phyloP scores from a whole-genome alignment of 2,113 vertebrate species.

The Rhea americana region DNA sequence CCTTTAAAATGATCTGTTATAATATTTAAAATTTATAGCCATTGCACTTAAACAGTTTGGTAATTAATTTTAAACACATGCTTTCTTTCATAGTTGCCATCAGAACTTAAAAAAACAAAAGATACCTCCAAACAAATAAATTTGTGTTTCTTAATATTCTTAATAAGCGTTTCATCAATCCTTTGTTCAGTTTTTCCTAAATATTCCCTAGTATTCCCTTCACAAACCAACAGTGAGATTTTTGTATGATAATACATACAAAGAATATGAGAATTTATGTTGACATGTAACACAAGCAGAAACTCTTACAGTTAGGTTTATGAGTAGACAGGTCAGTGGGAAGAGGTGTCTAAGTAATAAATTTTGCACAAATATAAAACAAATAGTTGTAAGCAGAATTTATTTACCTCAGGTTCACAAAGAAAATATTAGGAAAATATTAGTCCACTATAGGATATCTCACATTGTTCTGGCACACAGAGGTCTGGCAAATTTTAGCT shows the following conservation, averaged over 20 bases:
- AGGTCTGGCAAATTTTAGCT: neutral
- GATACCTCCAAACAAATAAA: neutral
- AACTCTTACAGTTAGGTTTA: neutral
- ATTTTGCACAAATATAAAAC: neutral
- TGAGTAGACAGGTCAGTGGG: neutral
- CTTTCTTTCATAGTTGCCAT: neutral
- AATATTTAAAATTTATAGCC: neutral
- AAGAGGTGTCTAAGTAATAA: neutral
- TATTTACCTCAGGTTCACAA: neutral
- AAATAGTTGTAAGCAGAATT: neutral
- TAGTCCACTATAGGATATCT: neutral
- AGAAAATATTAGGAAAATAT: neutral
- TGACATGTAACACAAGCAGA: neutral
- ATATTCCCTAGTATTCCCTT: too few relatives aligned
- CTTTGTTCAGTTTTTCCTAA: neutral
- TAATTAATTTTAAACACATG: neutral
- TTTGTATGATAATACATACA: neutral
- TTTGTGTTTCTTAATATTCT: neutral
- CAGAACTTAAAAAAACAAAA: neutral
- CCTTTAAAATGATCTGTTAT: neutral
- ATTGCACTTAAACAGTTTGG: neutral
- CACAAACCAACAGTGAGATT: neutral
- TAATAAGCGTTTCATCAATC: neutral
- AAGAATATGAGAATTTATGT: neutral
- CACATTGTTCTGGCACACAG: too few relatives aligned